A percentile compares a stretch with the other conserved stretches of the same genome.
Evolutionary conservation across 2,888 invertebrate genomes (phyloP).

Genomic region (Scaptomyza polygonia): DNA sequence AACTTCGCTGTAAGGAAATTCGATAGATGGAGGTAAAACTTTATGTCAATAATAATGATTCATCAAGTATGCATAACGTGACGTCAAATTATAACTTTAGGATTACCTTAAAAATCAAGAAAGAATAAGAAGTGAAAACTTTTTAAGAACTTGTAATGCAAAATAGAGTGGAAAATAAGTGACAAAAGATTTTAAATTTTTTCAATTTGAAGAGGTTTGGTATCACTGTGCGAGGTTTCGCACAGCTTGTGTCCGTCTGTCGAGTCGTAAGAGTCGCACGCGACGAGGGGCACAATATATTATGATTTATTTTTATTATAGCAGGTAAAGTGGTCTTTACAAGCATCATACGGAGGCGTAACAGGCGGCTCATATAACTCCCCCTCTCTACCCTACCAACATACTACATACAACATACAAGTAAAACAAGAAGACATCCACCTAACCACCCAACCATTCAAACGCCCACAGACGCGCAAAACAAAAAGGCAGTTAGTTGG

Average conservation of each 20-base stretch:
- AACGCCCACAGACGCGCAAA: constrained; percentile 57
- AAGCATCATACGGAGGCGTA: constrained; percentile 77
- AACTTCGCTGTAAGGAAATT: too few species aligned
- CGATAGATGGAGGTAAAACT: neutral
- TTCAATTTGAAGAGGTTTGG: neutral
- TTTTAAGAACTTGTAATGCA: too few species aligned
- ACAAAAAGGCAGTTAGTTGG: constrained; percentile 79
- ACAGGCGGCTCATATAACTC: constrained; percentile 26
- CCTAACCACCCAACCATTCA: constrained; percentile 29
- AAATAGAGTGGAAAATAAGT: too few species aligned
- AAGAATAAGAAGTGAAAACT: too few species aligned
- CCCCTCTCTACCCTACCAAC: too few species aligned
- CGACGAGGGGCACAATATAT: constrained; percentile 75
- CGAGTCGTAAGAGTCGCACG: constrained; percentile 15
- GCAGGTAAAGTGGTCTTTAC: constrained; percentile 83
- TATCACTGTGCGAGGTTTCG: constrained; percentile 41
- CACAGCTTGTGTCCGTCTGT: constrained; percentile 32
- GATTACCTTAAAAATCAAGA: too few species aligned
- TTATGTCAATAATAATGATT: neutral
- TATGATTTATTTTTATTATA: constrained; percentile 84
- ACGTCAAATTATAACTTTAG: too few species aligned
- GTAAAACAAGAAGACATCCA: neutral
- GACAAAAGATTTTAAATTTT: neutral
- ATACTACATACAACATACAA: too few species aligned
- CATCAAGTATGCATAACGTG: too few species aligned